Evolutionary conservation across 1,140 invertebrate species (phyloP), one percentile per base, ranked within the genome.

Genomic region (Drosophila ohnishii): DNA sequence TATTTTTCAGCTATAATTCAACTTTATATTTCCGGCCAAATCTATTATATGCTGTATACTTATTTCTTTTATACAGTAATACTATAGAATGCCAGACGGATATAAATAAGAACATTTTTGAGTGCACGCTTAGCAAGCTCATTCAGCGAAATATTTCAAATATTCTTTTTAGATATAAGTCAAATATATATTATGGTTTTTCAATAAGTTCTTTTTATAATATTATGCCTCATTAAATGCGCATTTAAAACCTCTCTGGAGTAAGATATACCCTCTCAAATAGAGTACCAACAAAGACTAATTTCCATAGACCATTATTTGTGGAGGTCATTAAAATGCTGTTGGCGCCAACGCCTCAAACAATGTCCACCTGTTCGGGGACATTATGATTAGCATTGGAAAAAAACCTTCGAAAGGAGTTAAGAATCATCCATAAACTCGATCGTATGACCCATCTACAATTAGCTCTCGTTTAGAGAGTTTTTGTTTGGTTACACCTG

Each of bases 401-500:
- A 76, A 66, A 73, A 75, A 60, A 66, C 51, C 73, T 58, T 32
- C 10, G 35, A 51, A 64, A 75, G 70, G 71, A 75, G 71, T 25
- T 45, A 30, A 40, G 42, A 70, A 39, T 32, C 30, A 35, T 62
- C 61, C 19, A 19, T n/a, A 32, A 28, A 72, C 39, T 48, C 50
- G 22, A 32, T 51, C 70, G 40, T 55, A 66, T 56, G 47, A 44
- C 40, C 11, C 28, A 25, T 40, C 19, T 25, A 16, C 72, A 75
- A 75, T 75, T 67, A 75, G 73, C 55, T 56, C 16, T 34, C 35
- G 53, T 75, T 69, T 76, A 60, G 65, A 44, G 75, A n/a, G 25
- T 77, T 61, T 44, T 32, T 67, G 72, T 67, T 79, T 70, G 60
- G 66, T 83, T 73, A 80, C 67, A 87, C 84, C 40, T 62, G 72